These are phyloP conservation scores for Cynoglossus semilaevis DNA, from an alignment of 2,113 vertebrate genomes.

Conservation along the genomic window DNA sequence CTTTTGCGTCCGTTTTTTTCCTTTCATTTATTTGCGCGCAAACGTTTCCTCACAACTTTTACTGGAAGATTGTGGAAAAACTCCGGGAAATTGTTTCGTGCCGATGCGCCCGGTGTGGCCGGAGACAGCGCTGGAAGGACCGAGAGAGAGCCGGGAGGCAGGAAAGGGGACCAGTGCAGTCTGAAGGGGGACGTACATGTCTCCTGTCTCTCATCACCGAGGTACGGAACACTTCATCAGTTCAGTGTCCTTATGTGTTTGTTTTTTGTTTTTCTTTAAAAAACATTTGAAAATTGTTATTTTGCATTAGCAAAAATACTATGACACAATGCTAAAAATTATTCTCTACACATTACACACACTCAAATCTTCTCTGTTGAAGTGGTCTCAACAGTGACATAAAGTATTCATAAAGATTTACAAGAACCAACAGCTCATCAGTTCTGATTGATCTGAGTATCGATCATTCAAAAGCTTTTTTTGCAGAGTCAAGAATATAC, in stretches of 20 bases:
- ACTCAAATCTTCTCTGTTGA: no score
- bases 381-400: background rate
- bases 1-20: background rate
- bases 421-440: background rate
- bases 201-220: slow-evolving; percentile 28
- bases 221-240: slow-evolving; percentile 26
- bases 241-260: no score
- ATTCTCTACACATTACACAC: no score
- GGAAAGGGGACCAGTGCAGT: background rate
- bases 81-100: background rate
- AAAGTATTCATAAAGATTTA: background rate
- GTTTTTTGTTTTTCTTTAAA: no score
- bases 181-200: slow-evolving; percentile 40
- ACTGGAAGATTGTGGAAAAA: background rate
- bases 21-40: background rate
- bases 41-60: slow-evolving; percentile 2
- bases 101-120: slow-evolving; percentile 34
- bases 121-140: background rate
- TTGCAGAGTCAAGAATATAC: no score
- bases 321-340: no score
- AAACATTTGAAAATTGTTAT: no score
- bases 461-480: background rate
- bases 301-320: no score
- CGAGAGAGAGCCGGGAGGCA: slow-evolving; percentile 6
- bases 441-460: background rate